Evolutionary conservation across 2,888 invertebrate species (phyloP), one percentile per base, ranked within the genome.

Genomic region (Odontocolon sp.): DNA sequence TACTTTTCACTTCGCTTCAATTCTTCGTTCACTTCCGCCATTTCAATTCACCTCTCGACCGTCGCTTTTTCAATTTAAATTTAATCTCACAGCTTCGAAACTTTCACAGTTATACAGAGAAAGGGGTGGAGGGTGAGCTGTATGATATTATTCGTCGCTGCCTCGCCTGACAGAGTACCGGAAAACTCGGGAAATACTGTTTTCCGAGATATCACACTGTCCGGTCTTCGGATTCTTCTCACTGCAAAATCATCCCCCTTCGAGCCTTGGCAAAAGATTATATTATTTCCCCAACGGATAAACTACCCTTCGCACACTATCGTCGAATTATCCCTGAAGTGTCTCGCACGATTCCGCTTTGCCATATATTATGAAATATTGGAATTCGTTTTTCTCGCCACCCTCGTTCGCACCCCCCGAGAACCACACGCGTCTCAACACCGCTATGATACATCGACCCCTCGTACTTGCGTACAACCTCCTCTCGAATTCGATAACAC

Each of bases 321-420:
- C 52, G 59, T 64, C 69, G 66, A 76, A 70, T 76, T 76, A 70
- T 67, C 64, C 21, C 9, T 28, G 21, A 36, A 63, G 33, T 21
- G 21, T 47, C 18, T 16, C 6, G 9, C 38, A 9, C 4, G 28
- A 8, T 33, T 2, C 40, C 16, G 26, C 9, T 31, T 31, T 31
- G 31, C 3, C 31, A 26, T 36, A 11, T 47, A 31, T 66, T 66
- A 66, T 70, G 70, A 76, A 76, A 61, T 70, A 76, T 76, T 66
- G 66, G 54, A 70, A 59, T 70, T 56, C 36, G 45, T 52, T 70
- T 54, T 57, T 57, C 47, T 33, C 59, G 21, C 47, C 33, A 33
- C 21, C 33, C 36, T 47, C 47, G 47, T 63, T 14, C 14, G 16
- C 47, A 11, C 33, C 31, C 5, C 21, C 14, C 4, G 21, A 23